phyloP scores from a whole-genome alignment of 2,797 vertebrate genomes.

The Poecile montanus region DNA sequence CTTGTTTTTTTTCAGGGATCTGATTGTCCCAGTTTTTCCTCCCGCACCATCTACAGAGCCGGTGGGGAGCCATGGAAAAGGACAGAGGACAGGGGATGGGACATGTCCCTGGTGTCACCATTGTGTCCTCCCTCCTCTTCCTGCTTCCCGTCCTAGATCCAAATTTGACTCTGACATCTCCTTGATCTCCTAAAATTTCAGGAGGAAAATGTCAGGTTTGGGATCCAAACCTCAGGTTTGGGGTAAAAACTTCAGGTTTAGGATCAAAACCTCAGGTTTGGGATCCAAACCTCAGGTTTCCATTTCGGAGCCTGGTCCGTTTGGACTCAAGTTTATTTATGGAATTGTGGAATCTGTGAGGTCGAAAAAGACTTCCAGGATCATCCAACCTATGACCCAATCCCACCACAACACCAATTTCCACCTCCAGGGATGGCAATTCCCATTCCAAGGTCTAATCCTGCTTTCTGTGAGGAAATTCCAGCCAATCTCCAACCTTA shows the following conservation, averaged over 20 bases:
- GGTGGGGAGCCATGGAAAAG: background rate
- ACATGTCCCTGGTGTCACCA: background rate
- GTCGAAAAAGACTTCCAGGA: background rate
- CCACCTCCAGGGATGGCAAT: background rate
- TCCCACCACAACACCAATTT: accelerated
- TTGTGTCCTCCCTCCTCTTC: background rate
- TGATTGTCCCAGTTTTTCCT: background rate
- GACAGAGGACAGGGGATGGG: background rate
- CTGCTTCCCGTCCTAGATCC: background rate
- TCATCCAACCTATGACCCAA: background rate
- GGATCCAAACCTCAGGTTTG: no score
- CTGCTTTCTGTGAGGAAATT: background rate
- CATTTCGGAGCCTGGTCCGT: background rate
- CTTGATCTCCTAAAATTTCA: background rate
- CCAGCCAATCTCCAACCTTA: background rate
- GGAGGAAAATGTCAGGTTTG: background rate
- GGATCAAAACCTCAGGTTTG: no score
- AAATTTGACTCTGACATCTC: background rate
- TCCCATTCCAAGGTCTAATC: background rate
- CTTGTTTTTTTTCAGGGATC: background rate
- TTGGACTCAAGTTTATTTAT: background rate
- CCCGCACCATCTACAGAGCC: accelerated
- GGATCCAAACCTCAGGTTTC: no score
- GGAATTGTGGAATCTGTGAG: background rate
- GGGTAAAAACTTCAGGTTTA: no score